Base-by-base conservation (phyloP, 2,888 invertebrate genomes). In the Petrolisthes manimaculis region DNA sequence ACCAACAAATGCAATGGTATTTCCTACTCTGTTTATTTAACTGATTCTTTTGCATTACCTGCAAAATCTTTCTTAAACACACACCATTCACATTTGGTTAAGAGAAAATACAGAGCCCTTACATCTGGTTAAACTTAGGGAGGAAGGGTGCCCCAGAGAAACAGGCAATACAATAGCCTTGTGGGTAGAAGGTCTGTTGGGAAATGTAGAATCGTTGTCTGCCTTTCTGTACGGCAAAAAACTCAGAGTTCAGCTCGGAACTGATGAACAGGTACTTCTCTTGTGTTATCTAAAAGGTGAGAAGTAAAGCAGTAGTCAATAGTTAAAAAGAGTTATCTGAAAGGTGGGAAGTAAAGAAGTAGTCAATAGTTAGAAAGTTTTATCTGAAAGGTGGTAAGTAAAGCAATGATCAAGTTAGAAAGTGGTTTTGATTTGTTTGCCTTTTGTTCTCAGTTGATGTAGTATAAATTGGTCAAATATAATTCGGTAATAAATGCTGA, bases 141-240 rank as follows among this genome's bases (percentile, higher is more conserved):
- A 86, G 56, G 61, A 86, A 87, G 55, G 87, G 87, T 14, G 87
- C 83, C 14, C 87, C 87, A 3, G 53, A 79, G 74, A 67, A 56
- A 56, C 78, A 83, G 21, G 87, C 87, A 14, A 87, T 71, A 4
- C 83, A 83, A 55, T 87, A 87, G 5, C 54, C 83, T 56, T 87
- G 87, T 18, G 87, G 87, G 74, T 79, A 87, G 74, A 83, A 87
- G 71, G 74, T 71, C 56, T 83, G 79, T 53, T 83, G 56, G 9
- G 55, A 79, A n/a, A 87, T 21, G 83, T 87, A 71, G 56, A 71
- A 87, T 5, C 71, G 71, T 9, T 83, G 54, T 3, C 83, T n/a
- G 4, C 87, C 87, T n/a, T 37, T 37, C 79, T 83, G 67, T 24
- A 71, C 61, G n/a, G 83, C 87, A 3, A 83, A 79, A 12, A 87